Conservation (phyloP, 2,797 vertebrate species). For the Syndactyla subalaris region DNA sequence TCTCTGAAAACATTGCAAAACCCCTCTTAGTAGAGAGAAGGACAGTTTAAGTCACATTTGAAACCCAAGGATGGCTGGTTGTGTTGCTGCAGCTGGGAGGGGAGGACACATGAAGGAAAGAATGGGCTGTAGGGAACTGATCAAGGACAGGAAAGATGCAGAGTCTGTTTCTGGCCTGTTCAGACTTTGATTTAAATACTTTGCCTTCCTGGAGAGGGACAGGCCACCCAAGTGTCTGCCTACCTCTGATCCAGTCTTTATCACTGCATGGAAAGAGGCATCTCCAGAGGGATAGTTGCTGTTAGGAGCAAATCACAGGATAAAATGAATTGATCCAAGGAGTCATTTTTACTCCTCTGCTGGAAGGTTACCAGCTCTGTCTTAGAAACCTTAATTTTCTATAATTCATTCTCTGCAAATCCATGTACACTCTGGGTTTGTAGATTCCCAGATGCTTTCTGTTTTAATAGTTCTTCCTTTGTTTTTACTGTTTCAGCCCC, state of each 20-base stretch:
- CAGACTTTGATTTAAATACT: not conserved
- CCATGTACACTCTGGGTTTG: not conserved
- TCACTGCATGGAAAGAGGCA: not conserved
- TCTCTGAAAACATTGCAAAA: not conserved
- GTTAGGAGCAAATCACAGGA: not conserved
- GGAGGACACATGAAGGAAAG: not conserved
- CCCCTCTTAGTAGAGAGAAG: not conserved
- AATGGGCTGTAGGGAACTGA: accelerated
- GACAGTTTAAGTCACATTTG: not conserved
- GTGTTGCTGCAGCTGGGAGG: not conserved
- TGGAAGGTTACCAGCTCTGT: not conserved
- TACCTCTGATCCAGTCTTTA: not conserved
- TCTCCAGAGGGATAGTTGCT: not conserved
- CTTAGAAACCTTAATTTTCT: not conserved
- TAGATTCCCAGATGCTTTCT: not conserved
- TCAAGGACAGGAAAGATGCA: not conserved
- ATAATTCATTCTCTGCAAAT: not conserved
- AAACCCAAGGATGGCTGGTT: not conserved
- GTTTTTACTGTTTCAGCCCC: not conserved
- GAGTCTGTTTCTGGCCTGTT: not conserved
- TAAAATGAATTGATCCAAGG: not conserved
- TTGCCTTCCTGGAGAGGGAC: not conserved
- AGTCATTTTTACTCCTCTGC: not conserved
- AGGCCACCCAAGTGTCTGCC: not conserved
- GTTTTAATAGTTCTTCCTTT: not conserved